Base-by-base conservation (phyloP, 2,888 invertebrate genomes). In the Lasioglossum malachurum region DNA sequence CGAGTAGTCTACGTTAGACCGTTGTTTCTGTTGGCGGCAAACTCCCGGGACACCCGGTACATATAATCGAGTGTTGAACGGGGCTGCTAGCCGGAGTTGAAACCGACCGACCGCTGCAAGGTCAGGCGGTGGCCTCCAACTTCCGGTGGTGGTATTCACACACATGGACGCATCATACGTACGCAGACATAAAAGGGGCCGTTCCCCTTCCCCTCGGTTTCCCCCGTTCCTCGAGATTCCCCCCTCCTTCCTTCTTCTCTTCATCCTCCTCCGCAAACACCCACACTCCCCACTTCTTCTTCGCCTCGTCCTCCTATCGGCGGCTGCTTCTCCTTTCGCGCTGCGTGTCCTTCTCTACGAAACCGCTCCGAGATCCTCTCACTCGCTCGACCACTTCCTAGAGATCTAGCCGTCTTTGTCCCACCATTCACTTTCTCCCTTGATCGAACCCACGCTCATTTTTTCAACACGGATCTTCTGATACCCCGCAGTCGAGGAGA, bases 61-160 rank as follows among this genome's bases (percentile, higher is more conserved):
- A 86, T 87, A 86, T 87, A 86, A 92, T 92, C 87, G 89, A 92
- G 89, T 91, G 89, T 92, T 87, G 90, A 92, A 90, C 88, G 91
- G 88, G 87, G 88, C 88, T 87, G 88, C 88, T 89, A 84, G 88
- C 78, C 88, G 80, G 87, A 87, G 87, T 82, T 83, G 87, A 84
- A 86, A 91, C 91, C 90, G 89, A 89, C 89, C 93, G 92, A 94
- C 90, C 92, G 92, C 92, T 93, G 94, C 95, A 95, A 95, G 95
- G 95, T 95, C 95, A 95, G 92, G 89, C 94, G 90, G 93, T 95
- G 95, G 95, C 95, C 95, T 95, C 94, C 93, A 95, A 95, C 95
- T 95, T 95, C 95, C 95, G 95, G 94, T 94, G 92, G 92, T 94
- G 92, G 92, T 93, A 92, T 92, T 91, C 93, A 85, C 90, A 88